Evolutionary conservation across 1,140 invertebrate species (phyloP), one percentile per base, ranked within the genome.

Genomic region (Coptotermes formosanus): DNA sequence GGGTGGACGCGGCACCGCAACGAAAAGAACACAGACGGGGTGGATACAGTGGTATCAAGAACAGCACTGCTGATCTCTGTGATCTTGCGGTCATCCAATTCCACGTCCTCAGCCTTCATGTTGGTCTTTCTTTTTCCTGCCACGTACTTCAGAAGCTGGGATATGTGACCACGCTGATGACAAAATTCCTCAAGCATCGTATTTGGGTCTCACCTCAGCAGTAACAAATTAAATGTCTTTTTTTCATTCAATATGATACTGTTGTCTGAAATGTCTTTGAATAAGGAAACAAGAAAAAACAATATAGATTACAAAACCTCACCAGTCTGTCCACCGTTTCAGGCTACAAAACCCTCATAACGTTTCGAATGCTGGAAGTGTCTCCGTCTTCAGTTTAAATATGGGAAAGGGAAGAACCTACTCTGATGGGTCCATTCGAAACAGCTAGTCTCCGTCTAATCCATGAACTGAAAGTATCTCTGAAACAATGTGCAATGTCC

Each of bases 221-320:
- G 64, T 9, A 75, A 75, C 64, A 75, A 75, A 75, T 75, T 75
- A 75, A 75, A 75, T 75, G n/a, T 75, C n/a, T 75, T 75, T 25
- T 30, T 75, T 75, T 75, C n/a, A 75, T 14, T 75, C n/a, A 75
- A 75, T 75, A 9, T 14, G 64, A 75, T 75, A 75, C 25, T 30
- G 25, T 30, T 75, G 64, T 7, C 6, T 0, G 25, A 11, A 75
- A 6, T 30, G 64, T 75, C 64, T 75, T 25, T 30, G 64, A 30
- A 9, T 8, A 75, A 4, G 52, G 4, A 1, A 55, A 21, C 16
- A 30, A 75, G 64, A 30, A 11, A n/a, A 30, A 75, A 30, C 14
- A 30, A 30, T 8, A 8, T 8, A 30, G 8, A 30, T 75, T 25
- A 75, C 64, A n/a, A 75, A 75, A 12, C 2, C 25, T n/a, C 3